Evolutionary conservation across 2,888 invertebrate species (phyloP).

Genomic region (Agriopis leucophaearia): DNA sequence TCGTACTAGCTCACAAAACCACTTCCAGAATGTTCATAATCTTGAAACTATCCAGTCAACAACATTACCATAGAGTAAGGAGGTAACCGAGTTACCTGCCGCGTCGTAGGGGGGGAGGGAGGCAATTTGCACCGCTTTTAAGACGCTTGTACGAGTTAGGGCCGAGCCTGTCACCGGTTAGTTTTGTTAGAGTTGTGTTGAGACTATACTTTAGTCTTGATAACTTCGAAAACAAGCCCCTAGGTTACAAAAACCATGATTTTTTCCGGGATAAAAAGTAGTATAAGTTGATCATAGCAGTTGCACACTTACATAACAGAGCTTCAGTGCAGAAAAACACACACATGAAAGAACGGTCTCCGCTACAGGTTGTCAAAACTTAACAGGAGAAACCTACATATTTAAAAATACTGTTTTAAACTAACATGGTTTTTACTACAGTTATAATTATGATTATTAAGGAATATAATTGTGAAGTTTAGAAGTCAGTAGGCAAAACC

Average conservation of each 20-base stretch:
- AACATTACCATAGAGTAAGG: slow-evolving; percentile 19
- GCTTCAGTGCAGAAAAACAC: too few species aligned
- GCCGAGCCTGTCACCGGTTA: slow-evolving; percentile 29
- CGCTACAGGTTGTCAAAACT: too few species aligned
- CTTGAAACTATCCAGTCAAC: not conserved
- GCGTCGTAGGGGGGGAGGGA: not conserved
- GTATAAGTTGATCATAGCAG: too few species aligned
- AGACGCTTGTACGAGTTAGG: slow-evolving; percentile 63
- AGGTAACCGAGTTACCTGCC: slow-evolving; percentile 12
- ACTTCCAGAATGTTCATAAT: not conserved
- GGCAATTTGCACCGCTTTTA: slow-evolving; percentile 58
- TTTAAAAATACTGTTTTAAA: too few species aligned
- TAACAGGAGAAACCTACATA: too few species aligned
- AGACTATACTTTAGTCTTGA: not conserved
- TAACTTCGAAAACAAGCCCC: not conserved
- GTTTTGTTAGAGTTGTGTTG: not conserved
- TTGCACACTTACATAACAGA: too few species aligned
- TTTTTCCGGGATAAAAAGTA: too few species aligned
- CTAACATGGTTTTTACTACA: too few species aligned
- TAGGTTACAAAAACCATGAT: not conserved
- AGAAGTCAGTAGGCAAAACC: too few species aligned
- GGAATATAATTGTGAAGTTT: too few species aligned
- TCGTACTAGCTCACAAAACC: not conserved
- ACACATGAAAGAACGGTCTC: too few species aligned
- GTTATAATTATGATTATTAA: too few species aligned